Conservation (phyloP, 2,888 invertebrate genomes). For the Lithophane semibrunnea region DNA sequence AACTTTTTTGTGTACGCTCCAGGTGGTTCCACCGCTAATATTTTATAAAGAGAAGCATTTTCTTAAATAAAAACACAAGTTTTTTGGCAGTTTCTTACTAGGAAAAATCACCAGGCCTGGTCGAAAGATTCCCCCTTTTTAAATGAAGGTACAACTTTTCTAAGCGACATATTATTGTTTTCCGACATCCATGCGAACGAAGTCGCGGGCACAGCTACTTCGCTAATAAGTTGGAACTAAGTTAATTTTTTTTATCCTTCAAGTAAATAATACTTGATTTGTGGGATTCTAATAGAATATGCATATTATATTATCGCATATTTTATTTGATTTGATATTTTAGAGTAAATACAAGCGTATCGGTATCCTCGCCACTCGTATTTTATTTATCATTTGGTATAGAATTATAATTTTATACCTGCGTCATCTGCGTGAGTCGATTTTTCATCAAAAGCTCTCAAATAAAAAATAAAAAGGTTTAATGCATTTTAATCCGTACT, state of each 20-base stretch:
- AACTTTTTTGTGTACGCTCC: too few relatives aligned
- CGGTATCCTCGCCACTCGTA: not conserved
- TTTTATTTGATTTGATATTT: not conserved
- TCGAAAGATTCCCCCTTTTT: too few relatives aligned
- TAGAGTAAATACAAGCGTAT: not conserved
- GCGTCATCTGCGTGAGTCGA: constrained; percentile 13
- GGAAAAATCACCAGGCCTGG: too few relatives aligned
- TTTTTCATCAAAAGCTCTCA: constrained; percentile 32
- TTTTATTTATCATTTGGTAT: constrained; percentile 12
- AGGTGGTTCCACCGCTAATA: too few relatives aligned
- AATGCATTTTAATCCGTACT: constrained; percentile 44
- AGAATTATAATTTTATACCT: not conserved
- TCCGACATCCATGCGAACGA: too few relatives aligned
- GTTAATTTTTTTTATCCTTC: constrained; percentile 5
- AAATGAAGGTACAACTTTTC: too few relatives aligned
- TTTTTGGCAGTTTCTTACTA: too few relatives aligned
- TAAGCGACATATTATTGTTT: too few relatives aligned
- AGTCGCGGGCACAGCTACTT: too few relatives aligned
- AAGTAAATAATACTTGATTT: not conserved
- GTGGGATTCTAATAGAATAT: not conserved
- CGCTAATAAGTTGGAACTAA: not conserved
- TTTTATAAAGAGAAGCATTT: too few relatives aligned
- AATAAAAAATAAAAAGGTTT: constrained; percentile 51
- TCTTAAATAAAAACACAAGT: too few relatives aligned
- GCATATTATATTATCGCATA: not conserved